Evolutionary conservation across 1,140 invertebrate genomes (phyloP).

Genomic region (Tetraneura akinire): DNA sequence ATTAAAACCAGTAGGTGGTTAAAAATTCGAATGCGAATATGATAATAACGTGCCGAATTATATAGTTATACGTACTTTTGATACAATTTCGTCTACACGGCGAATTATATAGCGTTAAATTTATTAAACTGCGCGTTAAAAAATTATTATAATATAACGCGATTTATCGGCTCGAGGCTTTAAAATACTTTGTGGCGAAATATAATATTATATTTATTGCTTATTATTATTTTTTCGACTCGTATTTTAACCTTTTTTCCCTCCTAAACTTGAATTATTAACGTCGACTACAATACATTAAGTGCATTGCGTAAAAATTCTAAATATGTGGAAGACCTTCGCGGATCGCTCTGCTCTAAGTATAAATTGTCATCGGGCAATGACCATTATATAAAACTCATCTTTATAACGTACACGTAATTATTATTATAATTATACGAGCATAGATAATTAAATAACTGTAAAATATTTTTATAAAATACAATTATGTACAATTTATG

Average conservation of each 20-base stretch:
- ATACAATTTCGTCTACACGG: no score
- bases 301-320: background rate
- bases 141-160: no score
- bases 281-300: background rate
- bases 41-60: no score
- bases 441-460: background rate
- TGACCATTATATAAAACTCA: constrained; percentile 13
- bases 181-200: background rate
- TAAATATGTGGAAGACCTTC: background rate
- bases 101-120: no score
- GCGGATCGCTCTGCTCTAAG: background rate
- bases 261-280: background rate
- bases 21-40: no score
- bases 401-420: background rate
- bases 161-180: no score
- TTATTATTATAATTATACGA: background rate
- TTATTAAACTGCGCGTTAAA: no score
- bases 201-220: no score
- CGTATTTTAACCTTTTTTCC: background rate
- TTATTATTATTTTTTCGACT: background rate
- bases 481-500: background rate
- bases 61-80: no score
- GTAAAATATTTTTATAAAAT: background rate
- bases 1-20: no score
- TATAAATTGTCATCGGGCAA: background rate